phyloP scores from a whole-genome alignment of 2,797 vertebrate species.

The Acrocephalus scirpaceus region DNA sequence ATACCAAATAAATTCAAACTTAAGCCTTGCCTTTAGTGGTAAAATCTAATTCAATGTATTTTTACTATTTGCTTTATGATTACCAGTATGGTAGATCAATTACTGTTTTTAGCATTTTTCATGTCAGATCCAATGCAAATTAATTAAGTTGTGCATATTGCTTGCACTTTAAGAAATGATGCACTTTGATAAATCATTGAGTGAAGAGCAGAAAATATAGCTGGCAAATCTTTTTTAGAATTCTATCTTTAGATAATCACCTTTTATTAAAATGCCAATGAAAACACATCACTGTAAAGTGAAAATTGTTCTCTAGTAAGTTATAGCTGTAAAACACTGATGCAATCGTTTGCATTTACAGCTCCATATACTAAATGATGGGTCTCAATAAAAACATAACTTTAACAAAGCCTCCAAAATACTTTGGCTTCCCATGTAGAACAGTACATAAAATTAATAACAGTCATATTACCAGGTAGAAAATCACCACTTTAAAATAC shows the following conservation, averaged over 20 bases:
- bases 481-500: not conserved
- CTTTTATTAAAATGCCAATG: conserved; percentile 34
- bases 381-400: not conserved
- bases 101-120: not conserved
- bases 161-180: not conserved
- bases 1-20: not conserved
- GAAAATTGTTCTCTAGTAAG: conserved; percentile 30
- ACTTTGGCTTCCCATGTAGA: not conserved
- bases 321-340: not conserved
- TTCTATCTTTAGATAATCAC: conserved; percentile 21
- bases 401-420: conserved; percentile 5
- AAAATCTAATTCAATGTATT: not conserved
- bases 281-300: conserved; percentile 7
- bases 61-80: not conserved
- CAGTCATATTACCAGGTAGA: not conserved
- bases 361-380: not conserved
- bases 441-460: not conserved
- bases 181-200: not conserved
- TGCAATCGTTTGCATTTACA: not conserved
- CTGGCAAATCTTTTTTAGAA: conserved; percentile 2
- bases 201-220: not conserved
- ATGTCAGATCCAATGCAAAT: not conserved
- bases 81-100: conserved; percentile 2
- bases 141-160: not conserved
- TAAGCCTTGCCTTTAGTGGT: not conserved